Evolutionary conservation across 2,888 invertebrate genomes (phyloP).

Genomic region (Drosophila conformis): DNA sequence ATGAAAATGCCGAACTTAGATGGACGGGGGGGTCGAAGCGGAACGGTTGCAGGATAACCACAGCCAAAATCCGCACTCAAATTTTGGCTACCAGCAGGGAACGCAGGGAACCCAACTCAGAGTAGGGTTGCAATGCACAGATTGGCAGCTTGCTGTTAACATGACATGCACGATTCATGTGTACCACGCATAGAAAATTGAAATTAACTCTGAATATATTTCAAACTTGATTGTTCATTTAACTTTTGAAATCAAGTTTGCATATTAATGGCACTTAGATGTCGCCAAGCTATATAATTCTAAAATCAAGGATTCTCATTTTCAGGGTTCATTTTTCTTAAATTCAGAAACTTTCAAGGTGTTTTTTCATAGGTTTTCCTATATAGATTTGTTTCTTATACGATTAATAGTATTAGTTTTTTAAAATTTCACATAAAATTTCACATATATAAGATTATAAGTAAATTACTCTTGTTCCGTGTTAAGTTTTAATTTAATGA

Average conservation of each 20-base stretch:
- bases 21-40: not conserved
- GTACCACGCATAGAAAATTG: not conserved
- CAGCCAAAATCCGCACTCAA: slow-evolving; percentile 11
- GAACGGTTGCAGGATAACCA: slow-evolving; percentile 4
- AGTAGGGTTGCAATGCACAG: not conserved
- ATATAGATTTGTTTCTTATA: not conserved
- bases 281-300: not conserved
- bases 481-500: not conserved
- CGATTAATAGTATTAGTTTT: no score
- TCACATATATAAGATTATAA: no score
- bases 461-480: not conserved
- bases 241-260: not conserved
- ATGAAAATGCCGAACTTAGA: slow-evolving; percentile 35
- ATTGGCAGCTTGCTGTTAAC: not conserved
- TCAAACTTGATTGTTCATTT: not conserved
- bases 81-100: not conserved
- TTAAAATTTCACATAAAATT: no score
- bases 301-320: not conserved
- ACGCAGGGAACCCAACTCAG: not conserved
- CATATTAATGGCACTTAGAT: not conserved
- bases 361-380: no score
- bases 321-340: not conserved
- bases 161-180: not conserved
- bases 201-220: not conserved
- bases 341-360: not conserved